Conservation (phyloP, 2,113 vertebrate genomes). For the Sitta europaea region DNA sequence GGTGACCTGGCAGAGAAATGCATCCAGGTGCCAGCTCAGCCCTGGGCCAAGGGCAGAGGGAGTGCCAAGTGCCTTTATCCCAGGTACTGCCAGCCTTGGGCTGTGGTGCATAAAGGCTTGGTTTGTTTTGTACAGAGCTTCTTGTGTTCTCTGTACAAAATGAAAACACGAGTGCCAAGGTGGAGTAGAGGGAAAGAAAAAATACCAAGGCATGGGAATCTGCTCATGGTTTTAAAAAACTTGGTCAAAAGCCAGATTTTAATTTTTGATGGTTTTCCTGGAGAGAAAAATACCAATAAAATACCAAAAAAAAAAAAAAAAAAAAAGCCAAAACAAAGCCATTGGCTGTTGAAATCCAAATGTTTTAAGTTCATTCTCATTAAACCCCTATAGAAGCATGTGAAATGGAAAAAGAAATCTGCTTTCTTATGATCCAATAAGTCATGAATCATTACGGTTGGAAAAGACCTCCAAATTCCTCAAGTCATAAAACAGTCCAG, state of each 20-base stretch:
- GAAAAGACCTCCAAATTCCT: neutral
- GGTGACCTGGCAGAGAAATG: neutral
- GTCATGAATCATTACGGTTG: neutral
- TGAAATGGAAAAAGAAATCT: neutral
- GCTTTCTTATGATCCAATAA: neutral
- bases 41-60: rapidly evolving
- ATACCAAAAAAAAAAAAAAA: neutral
- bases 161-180: neutral
- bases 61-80: neutral
- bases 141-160: neutral
- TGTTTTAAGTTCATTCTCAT: neutral
- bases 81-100: neutral
- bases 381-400: neutral
- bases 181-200: neutral
- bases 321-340: neutral
- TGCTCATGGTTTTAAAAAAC: neutral
- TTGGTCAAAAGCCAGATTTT: neutral
- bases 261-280: neutral
- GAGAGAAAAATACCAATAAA: neutral
- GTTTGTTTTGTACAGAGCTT: no score
- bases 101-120: neutral
- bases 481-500: neutral
- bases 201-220: neutral
- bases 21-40: neutral
- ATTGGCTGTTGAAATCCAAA: neutral